Conservation (phyloP, 1,140 invertebrate genomes). For the Tetramorium simillimum region DNA sequence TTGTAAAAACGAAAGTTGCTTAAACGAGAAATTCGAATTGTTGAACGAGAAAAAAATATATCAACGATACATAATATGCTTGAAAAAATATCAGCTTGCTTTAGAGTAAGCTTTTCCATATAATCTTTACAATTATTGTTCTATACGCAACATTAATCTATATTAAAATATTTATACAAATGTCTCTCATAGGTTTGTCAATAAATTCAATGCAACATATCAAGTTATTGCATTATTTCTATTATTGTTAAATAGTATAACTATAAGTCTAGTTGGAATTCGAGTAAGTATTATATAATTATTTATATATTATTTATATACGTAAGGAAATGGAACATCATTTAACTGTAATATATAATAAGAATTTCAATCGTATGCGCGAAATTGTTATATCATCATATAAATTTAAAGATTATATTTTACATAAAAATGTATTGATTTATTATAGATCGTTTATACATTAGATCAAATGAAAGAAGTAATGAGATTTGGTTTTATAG, state of each 20-base stretch:
- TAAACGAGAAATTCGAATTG: neutral
- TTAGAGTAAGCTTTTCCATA: neutral
- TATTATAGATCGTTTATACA: neutral
- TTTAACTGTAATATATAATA: neutral
- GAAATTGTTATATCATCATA: neutral
- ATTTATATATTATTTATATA: neutral
- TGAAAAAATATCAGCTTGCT: constrained; percentile 3
- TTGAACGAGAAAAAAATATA: neutral
- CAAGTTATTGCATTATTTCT: neutral
- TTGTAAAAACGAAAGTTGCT: neutral
- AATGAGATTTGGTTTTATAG: neutral
- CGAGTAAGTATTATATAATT: neutral
- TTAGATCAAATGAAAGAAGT: neutral
- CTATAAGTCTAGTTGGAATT: constrained; percentile 1
- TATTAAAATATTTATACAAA: neutral
- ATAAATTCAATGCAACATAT: neutral
- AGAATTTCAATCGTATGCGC: neutral
- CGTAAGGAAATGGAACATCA: no score
- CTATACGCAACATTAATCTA: neutral
- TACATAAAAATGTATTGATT: neutral
- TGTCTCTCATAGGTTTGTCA: neutral
- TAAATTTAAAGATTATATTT: no score
- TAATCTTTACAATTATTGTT: neutral
- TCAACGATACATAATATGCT: neutral
- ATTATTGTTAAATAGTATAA: neutral